These are phyloP conservation scores for Eurystomus glaucurus DNA, from an alignment of 2,797 vertebrate genomes.

Conservation along the genomic window DNA sequence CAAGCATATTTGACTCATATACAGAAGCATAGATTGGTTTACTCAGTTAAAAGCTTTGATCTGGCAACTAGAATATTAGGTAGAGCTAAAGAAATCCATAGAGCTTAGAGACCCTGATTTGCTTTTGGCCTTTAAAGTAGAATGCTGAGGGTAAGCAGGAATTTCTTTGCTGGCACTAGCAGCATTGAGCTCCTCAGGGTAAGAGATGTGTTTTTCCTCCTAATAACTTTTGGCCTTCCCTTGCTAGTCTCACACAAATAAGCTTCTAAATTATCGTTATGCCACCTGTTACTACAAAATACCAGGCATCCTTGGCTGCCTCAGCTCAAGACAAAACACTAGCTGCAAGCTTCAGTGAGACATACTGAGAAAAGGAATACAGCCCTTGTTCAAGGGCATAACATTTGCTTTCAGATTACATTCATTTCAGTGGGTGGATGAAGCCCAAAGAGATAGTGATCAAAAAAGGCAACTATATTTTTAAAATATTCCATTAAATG, in stretches of 20 bases:
- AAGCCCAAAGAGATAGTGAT: background rate
- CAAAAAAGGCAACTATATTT: background rate
- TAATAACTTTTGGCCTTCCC: background rate
- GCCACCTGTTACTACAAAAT: background rate
- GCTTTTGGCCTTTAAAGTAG: background rate
- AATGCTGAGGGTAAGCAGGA: background rate
- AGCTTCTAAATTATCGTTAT: background rate
- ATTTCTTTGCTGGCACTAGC: background rate
- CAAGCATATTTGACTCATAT: background rate
- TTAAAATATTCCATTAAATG: background rate
- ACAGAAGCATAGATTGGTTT: background rate
- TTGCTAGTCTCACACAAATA: background rate
- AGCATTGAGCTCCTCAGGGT: background rate
- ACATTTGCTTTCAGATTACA: background rate
- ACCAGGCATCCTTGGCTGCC: background rate
- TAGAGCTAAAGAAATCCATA: background rate
- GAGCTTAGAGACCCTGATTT: background rate
- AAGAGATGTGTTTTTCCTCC: background rate
- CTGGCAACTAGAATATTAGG: background rate
- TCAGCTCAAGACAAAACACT: background rate
- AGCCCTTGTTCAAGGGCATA: background rate
- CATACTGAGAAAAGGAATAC: background rate
- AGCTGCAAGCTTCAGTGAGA: background rate
- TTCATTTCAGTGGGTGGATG: background rate
- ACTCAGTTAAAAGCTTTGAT: constrained; percentile 41